Evolutionary conservation across 2,888 invertebrate genomes (phyloP).

Genomic region (Yponomeuta plumbellus): DNA sequence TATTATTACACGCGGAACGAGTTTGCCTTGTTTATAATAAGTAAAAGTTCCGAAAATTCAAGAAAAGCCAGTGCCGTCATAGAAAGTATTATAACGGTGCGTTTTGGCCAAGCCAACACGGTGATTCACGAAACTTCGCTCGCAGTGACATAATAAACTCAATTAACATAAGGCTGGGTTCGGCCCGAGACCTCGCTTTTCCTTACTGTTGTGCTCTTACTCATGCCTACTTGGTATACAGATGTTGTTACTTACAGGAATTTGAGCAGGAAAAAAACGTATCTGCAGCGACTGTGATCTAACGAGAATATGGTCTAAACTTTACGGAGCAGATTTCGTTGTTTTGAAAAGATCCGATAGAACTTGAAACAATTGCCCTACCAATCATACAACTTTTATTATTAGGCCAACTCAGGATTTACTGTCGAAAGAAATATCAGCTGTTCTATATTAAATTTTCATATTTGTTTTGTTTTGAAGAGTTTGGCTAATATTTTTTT

Average conservation of each 20-base stretch:
- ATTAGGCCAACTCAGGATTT: too few species aligned
- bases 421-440: too few species aligned
- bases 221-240: constrained; percentile 27
- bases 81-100: constrained; percentile 70
- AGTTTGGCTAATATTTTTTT: too few species aligned
- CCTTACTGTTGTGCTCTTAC: constrained; percentile 43
- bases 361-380: too few species aligned
- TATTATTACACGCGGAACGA: not conserved
- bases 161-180: constrained; percentile 65
- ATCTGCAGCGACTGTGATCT: not conserved
- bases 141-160: constrained; percentile 67
- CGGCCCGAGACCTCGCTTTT: constrained; percentile 51
- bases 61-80: constrained; percentile 26
- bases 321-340: too few species aligned
- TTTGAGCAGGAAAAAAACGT: not conserved
- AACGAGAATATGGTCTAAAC: too few species aligned
- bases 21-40: constrained; percentile 8
- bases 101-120: constrained; percentile 19
- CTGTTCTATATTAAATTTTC: too few species aligned
- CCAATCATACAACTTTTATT: too few species aligned
- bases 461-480: too few species aligned
- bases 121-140: constrained; percentile 67
- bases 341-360: too few species aligned
- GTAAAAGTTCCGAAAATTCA: constrained; percentile 15
- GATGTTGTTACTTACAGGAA: constrained; percentile 4